Base-by-base conservation (phyloP, 1,140 invertebrate species). In the Drosophila mojavensis region DNA sequence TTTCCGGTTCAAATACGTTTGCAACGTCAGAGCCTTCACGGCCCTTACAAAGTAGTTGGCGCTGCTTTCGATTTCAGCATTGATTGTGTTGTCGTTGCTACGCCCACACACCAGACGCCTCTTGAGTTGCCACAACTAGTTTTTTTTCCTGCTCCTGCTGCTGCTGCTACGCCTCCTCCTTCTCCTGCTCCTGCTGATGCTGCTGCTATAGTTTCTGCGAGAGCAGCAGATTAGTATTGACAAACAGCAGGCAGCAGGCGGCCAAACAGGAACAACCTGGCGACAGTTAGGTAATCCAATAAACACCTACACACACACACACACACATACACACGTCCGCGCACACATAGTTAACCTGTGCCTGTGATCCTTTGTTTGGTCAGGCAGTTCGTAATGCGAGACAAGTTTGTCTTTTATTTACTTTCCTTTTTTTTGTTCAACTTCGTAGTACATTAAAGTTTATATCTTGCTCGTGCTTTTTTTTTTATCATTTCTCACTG, bases 1-100 rank as follows among this genome's bases (percentile, higher is more conserved):
- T 86, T 86, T 86, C 82, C 82, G 82, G 83, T 81, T 86, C 82
- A 79, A 88, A 88, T 84, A 67, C 43, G 43, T 77, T 79, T 72
- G 76, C 41, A 59, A n/a, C 47, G 47, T 39, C 28, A 20, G 61
- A 51, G 54, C 51, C 39, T 55, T 39, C 48, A 62, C 48, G 68
- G 43, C 54, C 56, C 39, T 41, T 41, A 26, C 70, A 60, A 55
- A 74, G 65, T 69, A 58, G 65, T 47, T 47, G 43, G 50, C 71
- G 58, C 65, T 74, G 71, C 71, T 80, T 78, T 80, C 81, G 81
- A 84, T 83, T 80, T 83, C 81, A 60, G 70, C 83, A 79, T 86
- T 88, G 82, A 86, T 86, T 86, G 83, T 88, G 73, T 86, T 86
- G 83, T 85, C 64, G 50, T 54, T 59, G 43, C 50, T 9, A 17